A percentile compares a stretch with the other conserved stretches of the same genome.
These are phyloP conservation scores for Temnothorax ravouxi DNA, from an alignment of 2,888 invertebrate genomes.

Conservation along the genomic window DNA sequence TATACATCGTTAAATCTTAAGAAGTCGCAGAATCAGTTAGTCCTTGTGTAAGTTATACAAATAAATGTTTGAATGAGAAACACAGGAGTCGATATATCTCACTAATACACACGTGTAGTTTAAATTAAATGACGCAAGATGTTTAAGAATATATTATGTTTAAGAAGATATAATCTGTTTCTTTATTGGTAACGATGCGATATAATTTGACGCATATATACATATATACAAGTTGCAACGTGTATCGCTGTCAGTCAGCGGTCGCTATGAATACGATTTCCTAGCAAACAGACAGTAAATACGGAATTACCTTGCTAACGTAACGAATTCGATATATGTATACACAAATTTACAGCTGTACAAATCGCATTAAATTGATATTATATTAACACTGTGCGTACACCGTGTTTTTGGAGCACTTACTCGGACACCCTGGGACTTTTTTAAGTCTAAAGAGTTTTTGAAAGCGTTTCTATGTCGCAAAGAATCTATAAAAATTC, in stretches of 20 bases:
- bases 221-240: not conserved
- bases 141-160: not conserved
- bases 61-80: slow-evolving; percentile 4
- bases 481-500: no score
- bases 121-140: slow-evolving; percentile 1
- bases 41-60: slow-evolving; percentile 13
- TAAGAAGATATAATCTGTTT: not conserved
- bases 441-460: no score
- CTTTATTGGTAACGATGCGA: not conserved
- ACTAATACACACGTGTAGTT: not conserved
- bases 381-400: not conserved
- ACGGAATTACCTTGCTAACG: not conserved
- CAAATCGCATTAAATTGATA: not conserved
- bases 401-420: no score
- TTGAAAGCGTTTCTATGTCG: no score
- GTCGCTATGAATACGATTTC: not conserved
- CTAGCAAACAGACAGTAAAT: not conserved
- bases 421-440: no score
- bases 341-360: not conserved
- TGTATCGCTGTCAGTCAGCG: not conserved
- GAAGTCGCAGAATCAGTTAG: slow-evolving; percentile 33
- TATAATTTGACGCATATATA: slow-evolving; percentile 9
- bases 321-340: not conserved
- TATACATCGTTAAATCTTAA: slow-evolving; percentile 15
- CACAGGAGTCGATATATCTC: not conserved